Evolutionary conservation across 2,888 invertebrate genomes (phyloP).

Genomic region (Punctoribates punctum): DNA sequence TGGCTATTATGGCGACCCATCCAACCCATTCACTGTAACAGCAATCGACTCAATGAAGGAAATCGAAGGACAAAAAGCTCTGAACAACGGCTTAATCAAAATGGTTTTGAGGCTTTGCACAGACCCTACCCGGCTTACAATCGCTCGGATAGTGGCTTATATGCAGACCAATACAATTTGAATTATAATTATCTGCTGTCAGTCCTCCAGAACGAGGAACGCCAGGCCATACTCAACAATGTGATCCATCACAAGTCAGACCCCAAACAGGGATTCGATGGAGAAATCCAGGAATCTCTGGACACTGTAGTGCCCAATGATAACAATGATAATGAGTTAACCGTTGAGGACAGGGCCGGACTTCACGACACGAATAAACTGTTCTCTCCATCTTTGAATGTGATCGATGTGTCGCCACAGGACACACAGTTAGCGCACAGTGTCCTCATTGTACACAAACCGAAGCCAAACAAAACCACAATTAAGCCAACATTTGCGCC

Average conservation of each 20-base stretch:
- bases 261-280: background rate
- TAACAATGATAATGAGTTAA: background rate
- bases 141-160: background rate
- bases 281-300: background rate
- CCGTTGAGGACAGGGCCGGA: background rate
- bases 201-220: background rate
- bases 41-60: slow-evolving; percentile 20
- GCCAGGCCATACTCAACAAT: slow-evolving; percentile 14
- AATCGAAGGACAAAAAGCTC: slow-evolving; percentile 7
- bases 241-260: slow-evolving; percentile 7
- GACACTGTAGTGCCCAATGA: background rate
- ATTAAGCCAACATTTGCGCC: background rate
- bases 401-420: slow-evolving; percentile 38
- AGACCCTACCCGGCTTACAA: background rate
- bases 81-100: background rate
- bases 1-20: slow-evolving; percentile 30
- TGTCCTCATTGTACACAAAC: slow-evolving; percentile 39
- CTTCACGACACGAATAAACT: slow-evolving; percentile 8
- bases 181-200: slow-evolving; percentile 15
- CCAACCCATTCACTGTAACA: slow-evolving; percentile 26
- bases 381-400: slow-evolving; percentile 41
- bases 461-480: slow-evolving; percentile 23
- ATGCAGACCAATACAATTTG: background rate
- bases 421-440: slow-evolving; percentile 42
- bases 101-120: slow-evolving; percentile 2